A percentile compares a stretch with the other conserved stretches of the same genome.
phyloP scores from a whole-genome alignment of 2,888 invertebrate genomes.

The Icerya purchasi region DNA sequence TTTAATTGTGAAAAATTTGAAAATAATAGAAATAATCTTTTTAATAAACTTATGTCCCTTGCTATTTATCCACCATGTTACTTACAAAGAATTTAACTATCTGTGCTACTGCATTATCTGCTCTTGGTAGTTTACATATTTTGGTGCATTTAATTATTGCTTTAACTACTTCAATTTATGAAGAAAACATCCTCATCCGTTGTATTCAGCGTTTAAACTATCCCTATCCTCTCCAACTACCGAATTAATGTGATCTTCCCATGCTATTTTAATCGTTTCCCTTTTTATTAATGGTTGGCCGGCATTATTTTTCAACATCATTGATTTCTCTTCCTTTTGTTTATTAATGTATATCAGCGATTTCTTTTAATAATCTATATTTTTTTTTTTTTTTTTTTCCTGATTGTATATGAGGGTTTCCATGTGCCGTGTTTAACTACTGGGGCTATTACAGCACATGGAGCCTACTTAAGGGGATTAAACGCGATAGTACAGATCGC shows the following conservation, averaged over 20 bases:
- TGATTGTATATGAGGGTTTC: too few species aligned
- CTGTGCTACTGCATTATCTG: slow-evolving; percentile 24
- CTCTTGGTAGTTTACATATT: slow-evolving; percentile 13
- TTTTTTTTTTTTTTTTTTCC: too few species aligned
- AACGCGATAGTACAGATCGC: too few species aligned
- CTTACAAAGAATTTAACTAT: not conserved
- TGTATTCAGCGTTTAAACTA: not conserved
- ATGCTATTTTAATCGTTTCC: not conserved
- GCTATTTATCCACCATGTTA: not conserved
- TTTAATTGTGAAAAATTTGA: too few species aligned
- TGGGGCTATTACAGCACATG: too few species aligned
- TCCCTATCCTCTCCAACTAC: not conserved
- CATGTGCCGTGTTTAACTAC: too few species aligned
- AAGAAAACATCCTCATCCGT: not conserved
- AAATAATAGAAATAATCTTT: too few species aligned
- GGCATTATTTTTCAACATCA: not conserved
- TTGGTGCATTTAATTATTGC: not conserved
- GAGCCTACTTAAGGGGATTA: too few species aligned
- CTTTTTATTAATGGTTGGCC: not conserved
- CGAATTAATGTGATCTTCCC: not conserved
- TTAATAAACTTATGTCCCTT: too few species aligned
- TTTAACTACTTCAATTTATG: not conserved
- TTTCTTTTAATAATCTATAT: not conserved
- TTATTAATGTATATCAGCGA: not conserved
- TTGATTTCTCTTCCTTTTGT: not conserved